Conservation (phyloP, 2,797 vertebrate genomes). For the Phataginus tetradactyla region DNA sequence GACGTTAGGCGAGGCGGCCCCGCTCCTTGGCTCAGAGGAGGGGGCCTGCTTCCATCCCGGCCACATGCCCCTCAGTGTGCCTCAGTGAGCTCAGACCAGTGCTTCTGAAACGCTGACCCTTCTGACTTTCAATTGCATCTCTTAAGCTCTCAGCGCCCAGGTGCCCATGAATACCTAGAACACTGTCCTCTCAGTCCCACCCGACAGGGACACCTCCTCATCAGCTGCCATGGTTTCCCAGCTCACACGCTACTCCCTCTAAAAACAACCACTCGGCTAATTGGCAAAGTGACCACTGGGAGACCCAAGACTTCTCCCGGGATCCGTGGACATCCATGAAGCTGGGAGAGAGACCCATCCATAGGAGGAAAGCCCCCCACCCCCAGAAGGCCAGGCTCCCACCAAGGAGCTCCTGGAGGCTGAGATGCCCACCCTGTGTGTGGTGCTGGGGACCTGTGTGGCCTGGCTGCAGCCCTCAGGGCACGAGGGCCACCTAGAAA, state of each 20-base stretch:
- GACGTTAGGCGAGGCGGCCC: no score
- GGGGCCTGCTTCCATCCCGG: background rate
- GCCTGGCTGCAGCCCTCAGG: no score
- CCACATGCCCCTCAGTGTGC: background rate
- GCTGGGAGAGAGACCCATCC: background rate
- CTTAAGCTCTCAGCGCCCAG: background rate
- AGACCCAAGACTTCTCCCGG: background rate
- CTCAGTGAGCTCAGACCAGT: background rate
- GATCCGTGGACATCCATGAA: fast-evolving
- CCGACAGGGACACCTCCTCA: no score
- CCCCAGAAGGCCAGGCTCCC: background rate
- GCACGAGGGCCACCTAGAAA: no score
- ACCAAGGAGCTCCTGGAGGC: no score
- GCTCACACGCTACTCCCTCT: background rate
- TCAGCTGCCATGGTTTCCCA: background rate
- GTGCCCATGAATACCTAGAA: background rate
- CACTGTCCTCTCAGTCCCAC: background rate
- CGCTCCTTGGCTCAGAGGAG: background rate
- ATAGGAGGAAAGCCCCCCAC: background rate
- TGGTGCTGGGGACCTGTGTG: no score
- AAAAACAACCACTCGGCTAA: background rate
- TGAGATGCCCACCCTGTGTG: no score
- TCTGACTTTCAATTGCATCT: background rate
- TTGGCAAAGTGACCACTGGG: background rate
- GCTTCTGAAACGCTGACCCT: background rate